Conservation (phyloP, 2,888 invertebrate genomes). For the Periphyllus acericola region DNA sequence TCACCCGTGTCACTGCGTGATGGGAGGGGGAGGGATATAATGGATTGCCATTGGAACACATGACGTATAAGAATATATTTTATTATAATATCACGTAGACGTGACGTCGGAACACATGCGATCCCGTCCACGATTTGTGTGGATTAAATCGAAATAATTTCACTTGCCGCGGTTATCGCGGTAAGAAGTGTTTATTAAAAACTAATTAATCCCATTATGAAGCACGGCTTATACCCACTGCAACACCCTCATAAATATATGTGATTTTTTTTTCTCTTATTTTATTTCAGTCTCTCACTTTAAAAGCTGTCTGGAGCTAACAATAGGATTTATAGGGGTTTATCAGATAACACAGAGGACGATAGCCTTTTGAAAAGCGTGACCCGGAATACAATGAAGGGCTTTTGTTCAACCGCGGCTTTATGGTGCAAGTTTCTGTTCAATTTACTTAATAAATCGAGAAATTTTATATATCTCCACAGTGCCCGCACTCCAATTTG, state of each 20-base stretch:
- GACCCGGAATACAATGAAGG: slow-evolving; percentile 58
- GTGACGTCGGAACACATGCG: background rate
- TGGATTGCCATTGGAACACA: too few species aligned
- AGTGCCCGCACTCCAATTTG: background rate
- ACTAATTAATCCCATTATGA: slow-evolving; percentile 41
- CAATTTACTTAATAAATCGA: slow-evolving; percentile 60
- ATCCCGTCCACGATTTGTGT: background rate
- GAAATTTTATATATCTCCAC: slow-evolving; percentile 19
- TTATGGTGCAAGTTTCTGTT: slow-evolving; percentile 60
- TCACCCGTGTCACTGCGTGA: background rate
- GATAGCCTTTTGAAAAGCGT: slow-evolving; percentile 61
- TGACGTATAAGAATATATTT: too few species aligned
- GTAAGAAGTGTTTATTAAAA: background rate
- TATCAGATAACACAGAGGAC: slow-evolving; percentile 59
- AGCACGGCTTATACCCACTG: background rate
- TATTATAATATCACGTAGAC: background rate
- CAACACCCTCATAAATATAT: slow-evolving; percentile 2
- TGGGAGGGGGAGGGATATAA: background rate
- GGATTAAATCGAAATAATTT: background rate
- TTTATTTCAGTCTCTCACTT: slow-evolving; percentile 54
- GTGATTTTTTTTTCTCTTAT: slow-evolving; percentile 22
- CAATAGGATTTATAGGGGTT: slow-evolving; percentile 60
- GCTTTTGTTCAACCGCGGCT: slow-evolving; percentile 60
- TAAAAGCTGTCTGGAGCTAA: slow-evolving; percentile 59
- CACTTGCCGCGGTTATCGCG: background rate